Percentiles rank a stretch among this genome's conserved stretches.
These are phyloP conservation scores for Diarsia dahlii DNA, from an alignment of 2,888 invertebrate species.

Conservation along the genomic window DNA sequence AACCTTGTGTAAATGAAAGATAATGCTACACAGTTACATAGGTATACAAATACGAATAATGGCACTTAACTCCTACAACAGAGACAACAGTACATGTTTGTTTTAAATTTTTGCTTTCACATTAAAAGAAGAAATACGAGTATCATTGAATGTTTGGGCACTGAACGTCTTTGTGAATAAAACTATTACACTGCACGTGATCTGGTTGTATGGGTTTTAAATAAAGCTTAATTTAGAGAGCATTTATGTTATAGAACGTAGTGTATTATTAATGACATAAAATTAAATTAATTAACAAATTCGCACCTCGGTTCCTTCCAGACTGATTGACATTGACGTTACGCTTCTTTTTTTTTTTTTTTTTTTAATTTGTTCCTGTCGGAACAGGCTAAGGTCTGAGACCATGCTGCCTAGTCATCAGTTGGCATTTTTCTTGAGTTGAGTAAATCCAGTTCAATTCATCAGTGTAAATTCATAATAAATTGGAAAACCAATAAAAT, in stretches of 20 bases:
- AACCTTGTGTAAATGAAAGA: conserved; percentile 26
- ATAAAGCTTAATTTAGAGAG: neutral
- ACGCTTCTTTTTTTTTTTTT: too few relatives aligned
- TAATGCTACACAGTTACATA: conserved; percentile 13
- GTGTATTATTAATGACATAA: neutral
- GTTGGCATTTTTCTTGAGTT: too few relatives aligned
- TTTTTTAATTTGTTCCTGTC: too few relatives aligned
- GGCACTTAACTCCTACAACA: conserved; percentile 25
- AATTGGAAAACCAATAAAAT: too few relatives aligned
- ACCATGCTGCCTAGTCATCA: too few relatives aligned
- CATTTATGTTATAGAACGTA: neutral
- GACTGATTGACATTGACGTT: conserved; percentile 6
- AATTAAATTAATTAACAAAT: conserved; percentile 25
- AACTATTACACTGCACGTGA: conserved; percentile 15
- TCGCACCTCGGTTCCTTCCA: neutral
- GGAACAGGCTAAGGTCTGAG: too few relatives aligned
- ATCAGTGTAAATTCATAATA: too few relatives aligned
- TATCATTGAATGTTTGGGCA: conserved; percentile 6
- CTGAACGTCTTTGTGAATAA: conserved; percentile 6
- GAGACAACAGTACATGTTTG: conserved; percentile 29
- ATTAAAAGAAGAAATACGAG: conserved; percentile 23
- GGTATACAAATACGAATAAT: conserved; percentile 5
- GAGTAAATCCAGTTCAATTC: too few relatives aligned
- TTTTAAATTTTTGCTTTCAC: conserved; percentile 23
- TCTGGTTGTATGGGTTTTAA: neutral